phyloP scores from a whole-genome alignment of 1,140 invertebrate genomes.

The Drosophila dunni region DNA sequence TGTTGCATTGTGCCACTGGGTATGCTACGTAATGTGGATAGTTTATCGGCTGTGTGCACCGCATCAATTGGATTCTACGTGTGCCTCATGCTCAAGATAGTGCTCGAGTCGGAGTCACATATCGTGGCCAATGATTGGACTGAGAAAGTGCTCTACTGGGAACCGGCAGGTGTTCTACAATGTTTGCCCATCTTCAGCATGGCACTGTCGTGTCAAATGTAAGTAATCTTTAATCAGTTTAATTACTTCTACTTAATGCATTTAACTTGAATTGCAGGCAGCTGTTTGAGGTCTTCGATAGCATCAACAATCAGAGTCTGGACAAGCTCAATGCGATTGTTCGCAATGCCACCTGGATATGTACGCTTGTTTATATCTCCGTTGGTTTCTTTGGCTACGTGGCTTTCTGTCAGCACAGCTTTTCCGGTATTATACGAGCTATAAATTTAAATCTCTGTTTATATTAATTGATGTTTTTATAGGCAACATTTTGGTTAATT shows the following conservation, averaged over 20 bases:
- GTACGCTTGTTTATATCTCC: slow-evolving; percentile 93
- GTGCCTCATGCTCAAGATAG: slow-evolving; percentile 94
- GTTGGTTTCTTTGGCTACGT: slow-evolving; percentile 98
- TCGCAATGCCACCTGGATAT: slow-evolving; percentile 95
- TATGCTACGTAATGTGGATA: slow-evolving; percentile 95
- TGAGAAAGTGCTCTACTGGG: slow-evolving; percentile 92
- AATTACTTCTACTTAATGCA: neutral
- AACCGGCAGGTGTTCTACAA: slow-evolving; percentile 92
- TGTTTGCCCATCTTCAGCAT: slow-evolving; percentile 98
- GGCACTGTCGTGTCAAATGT: slow-evolving; percentile 97
- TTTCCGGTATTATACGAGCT: slow-evolving; percentile 89
- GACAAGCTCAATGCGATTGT: slow-evolving; percentile 96
- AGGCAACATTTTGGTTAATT: slow-evolving; percentile 96
- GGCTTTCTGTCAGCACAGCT: slow-evolving; percentile 92
- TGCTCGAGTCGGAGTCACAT: slow-evolving; percentile 90
- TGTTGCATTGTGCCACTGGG: slow-evolving; percentile 96
- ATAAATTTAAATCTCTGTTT: neutral
- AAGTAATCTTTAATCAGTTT: slow-evolving; percentile 75
- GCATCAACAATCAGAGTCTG: slow-evolving; percentile 93
- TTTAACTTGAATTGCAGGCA: slow-evolving; percentile 87
- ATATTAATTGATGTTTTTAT: slow-evolving; percentile 4
- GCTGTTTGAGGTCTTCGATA: slow-evolving; percentile 97
- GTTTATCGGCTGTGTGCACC: slow-evolving; percentile 93
- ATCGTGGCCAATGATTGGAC: slow-evolving; percentile 91
- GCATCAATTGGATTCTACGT: slow-evolving; percentile 96